Percentiles rank a stretch among this genome's conserved stretches.
phyloP scores from a whole-genome alignment of 2,113 vertebrate species.

The Sylvietta virens region DNA sequence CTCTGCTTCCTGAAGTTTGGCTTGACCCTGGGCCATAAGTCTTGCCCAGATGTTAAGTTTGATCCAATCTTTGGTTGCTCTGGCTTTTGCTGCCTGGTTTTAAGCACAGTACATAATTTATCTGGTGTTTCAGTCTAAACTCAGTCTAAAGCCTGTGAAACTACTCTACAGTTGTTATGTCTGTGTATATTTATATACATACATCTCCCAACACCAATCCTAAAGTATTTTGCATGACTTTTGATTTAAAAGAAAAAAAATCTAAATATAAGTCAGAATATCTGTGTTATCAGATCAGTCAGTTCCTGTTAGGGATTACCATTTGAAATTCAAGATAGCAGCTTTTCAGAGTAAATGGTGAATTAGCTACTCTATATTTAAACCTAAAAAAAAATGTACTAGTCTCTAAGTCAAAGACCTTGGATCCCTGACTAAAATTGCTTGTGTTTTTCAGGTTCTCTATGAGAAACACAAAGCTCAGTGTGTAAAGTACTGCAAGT shows the following conservation, averaged over 20 bases:
- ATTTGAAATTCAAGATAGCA: not conserved
- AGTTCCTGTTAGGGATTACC: not conserved
- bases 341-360: not conserved
- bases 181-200: not conserved
- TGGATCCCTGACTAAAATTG: not conserved
- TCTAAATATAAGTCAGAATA: not conserved
- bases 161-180: not conserved
- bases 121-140: not conserved
- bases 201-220: not conserved
- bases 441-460: not conserved
- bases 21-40: not conserved
- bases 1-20: not conserved
- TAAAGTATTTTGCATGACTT: not conserved
- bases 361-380: not conserved
- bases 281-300: not conserved
- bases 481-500: not conserved
- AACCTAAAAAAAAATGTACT: not conserved
- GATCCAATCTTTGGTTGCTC: not conserved
- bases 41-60: not conserved
- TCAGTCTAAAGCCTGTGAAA: not conserved
- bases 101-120: not conserved
- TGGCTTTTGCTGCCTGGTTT: not conserved
- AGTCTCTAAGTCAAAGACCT: not conserved
- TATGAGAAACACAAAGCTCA: not conserved
- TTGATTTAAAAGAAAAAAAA: not conserved